These are phyloP conservation scores for Sycophila sp. DNA, from an alignment of 1,140 invertebrate genomes.

Conservation along the genomic window DNA sequence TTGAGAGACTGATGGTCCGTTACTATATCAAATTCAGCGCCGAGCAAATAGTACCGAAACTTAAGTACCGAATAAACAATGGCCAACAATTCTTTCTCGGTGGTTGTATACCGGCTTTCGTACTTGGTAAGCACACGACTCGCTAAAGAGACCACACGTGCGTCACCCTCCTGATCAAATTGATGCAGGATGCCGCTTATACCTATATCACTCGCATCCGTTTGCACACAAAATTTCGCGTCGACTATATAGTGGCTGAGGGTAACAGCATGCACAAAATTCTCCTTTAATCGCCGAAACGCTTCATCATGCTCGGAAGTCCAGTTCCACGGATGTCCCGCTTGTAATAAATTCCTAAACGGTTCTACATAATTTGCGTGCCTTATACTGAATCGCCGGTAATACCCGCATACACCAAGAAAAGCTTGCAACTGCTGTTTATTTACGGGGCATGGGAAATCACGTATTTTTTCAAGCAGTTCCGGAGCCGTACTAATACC, in stretches of 20 bases:
- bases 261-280: constrained; percentile 28
- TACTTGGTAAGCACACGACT: background rate
- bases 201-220: constrained; percentile 21
- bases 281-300: constrained; percentile 33
- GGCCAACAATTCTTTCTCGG: background rate
- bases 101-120: background rate
- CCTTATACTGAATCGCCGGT: constrained; percentile 32
- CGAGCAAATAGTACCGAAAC: background rate
- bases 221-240: constrained; percentile 28
- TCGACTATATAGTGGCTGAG: constrained; percentile 27
- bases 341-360: constrained; percentile 26
- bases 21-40: background rate
- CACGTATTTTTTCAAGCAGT: constrained; percentile 25
- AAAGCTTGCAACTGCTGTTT: constrained; percentile 36
- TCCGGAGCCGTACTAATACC: constrained; percentile 22
- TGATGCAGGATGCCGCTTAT: constrained; percentile 28
- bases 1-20: background rate
- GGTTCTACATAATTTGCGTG: constrained; percentile 26
- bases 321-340: constrained; percentile 24
- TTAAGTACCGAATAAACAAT: background rate
- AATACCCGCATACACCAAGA: constrained; percentile 39
- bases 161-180: background rate
- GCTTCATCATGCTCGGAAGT: constrained; percentile 5
- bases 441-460: constrained; percentile 30
- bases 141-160: background rate